phyloP scores from a whole-genome alignment of 2,797 vertebrate genomes.

The Acridotheres tristis region DNA sequence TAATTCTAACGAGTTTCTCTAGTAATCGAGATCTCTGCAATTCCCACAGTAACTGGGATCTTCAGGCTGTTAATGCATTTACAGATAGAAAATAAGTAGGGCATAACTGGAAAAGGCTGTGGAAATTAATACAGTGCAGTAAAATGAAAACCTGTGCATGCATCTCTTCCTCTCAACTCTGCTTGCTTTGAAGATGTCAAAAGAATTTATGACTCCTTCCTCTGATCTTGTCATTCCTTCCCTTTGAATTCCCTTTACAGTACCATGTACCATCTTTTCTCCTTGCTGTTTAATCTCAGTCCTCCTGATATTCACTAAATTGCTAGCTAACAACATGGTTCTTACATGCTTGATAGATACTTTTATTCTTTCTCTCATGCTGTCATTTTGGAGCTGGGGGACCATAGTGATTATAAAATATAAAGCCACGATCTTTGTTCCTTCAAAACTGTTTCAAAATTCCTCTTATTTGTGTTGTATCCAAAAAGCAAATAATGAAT shows the following conservation, averaged over 20 bases:
- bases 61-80: neutral
- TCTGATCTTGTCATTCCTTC: conserved; percentile 11
- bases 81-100: conserved; percentile 32
- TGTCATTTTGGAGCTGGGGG: neutral
- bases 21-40: neutral
- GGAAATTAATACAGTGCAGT: conserved; percentile 15
- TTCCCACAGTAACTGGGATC: neutral
- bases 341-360: neutral
- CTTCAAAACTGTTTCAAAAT: neutral
- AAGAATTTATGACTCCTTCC: conserved; percentile 26
- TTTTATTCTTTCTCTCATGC: neutral
- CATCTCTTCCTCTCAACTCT: neutral
- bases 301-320: neutral
- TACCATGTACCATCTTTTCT: neutral
- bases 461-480: neutral
- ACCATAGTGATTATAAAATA: neutral
- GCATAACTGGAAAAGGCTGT: neutral
- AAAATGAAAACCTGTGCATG: neutral
- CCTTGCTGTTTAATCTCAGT: neutral
- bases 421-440: neutral
- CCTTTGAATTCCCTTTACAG: conserved; percentile 17
- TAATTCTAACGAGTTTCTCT: neutral
- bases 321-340: neutral
- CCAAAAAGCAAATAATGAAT: neutral
- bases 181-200: conserved; percentile 29